These are phyloP conservation scores for Lanius collurio DNA, from an alignment of 2,113 vertebrate species.

Conservation along the genomic window DNA sequence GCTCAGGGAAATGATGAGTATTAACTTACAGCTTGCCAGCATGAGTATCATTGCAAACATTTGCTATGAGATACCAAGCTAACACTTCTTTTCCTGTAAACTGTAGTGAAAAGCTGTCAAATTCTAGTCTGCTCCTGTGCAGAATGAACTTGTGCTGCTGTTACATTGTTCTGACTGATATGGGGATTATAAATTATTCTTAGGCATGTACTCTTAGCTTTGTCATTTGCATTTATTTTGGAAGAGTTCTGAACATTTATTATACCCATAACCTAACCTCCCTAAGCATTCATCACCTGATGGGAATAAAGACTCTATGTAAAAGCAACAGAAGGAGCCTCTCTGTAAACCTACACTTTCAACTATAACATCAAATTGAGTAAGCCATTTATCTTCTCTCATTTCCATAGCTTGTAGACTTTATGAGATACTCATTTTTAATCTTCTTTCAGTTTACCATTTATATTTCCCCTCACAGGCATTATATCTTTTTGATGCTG, in stretches of 20 bases:
- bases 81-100: constrained; percentile 37
- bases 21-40: constrained; percentile 33
- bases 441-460: not conserved
- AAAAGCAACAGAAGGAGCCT: not conserved
- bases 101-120: constrained; percentile 36
- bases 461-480: not conserved
- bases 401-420: not conserved
- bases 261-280: constrained; percentile 5
- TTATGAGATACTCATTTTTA: not conserved
- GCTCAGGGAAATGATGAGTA: not conserved
- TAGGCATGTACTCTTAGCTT: not conserved
- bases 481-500: not conserved
- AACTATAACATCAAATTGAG: not conserved
- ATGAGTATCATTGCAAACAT: constrained; percentile 21
- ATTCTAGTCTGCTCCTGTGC: not conserved
- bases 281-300: not conserved
- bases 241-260: constrained; percentile 27
- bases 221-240: constrained; percentile 21
- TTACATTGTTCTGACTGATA: not conserved
- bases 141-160: constrained; percentile 13
- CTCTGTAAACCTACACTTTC: not conserved
- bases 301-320: not conserved
- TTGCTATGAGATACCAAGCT: constrained; percentile 27
- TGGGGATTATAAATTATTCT: constrained; percentile 14
- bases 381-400: not conserved